These are phyloP conservation scores for Porphyrio hochstetteri DNA, from an alignment of 2,113 vertebrate species.

Conservation along the genomic window DNA sequence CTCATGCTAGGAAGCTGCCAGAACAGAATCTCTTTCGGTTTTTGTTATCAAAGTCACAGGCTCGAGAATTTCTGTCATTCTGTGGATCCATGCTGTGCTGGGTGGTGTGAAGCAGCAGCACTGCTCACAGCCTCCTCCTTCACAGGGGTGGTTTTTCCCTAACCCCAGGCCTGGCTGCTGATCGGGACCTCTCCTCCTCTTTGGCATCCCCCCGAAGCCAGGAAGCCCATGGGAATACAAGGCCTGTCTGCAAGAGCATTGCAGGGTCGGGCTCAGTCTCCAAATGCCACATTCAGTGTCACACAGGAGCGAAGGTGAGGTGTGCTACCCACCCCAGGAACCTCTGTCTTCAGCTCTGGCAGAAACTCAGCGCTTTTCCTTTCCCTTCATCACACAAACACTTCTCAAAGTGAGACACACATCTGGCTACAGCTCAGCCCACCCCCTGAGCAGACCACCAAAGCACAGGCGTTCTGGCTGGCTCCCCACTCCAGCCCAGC, in stretches of 20 bases:
- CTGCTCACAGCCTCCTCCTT: not conserved
- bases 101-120: no score
- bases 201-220: not conserved
- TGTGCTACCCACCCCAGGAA: not conserved
- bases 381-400: not conserved
- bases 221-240: no score
- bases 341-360: not conserved
- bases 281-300: not conserved
- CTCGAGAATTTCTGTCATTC: not conserved
- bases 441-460: not conserved
- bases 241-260: fast-evolving
- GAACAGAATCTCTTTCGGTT: not conserved
- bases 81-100: not conserved
- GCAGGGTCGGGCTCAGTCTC: not conserved
- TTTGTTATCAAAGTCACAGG: not conserved
- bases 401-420: not conserved
- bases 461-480: fast-evolving
- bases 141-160: not conserved
- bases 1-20: not conserved
- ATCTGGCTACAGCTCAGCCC: fast-evolving
- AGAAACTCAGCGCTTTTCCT: not conserved
- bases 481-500: no score
- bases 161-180: not conserved
- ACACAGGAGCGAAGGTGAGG: not conserved
- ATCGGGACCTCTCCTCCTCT: no score